phyloP scores from a whole-genome alignment of 2,797 vertebrate species.

The Silurus aristotelis region DNA sequence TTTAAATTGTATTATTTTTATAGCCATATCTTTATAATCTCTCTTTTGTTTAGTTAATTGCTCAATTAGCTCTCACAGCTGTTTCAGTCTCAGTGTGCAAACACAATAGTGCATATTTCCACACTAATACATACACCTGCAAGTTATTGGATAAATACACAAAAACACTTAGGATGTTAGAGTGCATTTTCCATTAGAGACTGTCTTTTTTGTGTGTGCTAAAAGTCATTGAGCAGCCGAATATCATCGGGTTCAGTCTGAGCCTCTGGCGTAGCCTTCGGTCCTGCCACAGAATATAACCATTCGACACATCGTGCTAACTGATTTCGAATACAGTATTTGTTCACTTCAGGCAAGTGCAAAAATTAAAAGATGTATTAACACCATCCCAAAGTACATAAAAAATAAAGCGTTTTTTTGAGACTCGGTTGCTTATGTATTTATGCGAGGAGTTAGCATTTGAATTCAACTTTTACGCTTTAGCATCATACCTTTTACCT shows the following conservation, averaged over 20 bases:
- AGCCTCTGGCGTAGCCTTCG: conserved; percentile 47
- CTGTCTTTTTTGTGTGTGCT: background rate
- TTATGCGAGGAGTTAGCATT: background rate
- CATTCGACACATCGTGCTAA: background rate
- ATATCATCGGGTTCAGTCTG: background rate
- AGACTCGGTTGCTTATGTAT: background rate
- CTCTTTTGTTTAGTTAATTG: background rate
- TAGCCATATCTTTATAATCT: background rate
- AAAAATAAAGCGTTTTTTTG: background rate
- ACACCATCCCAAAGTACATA: background rate
- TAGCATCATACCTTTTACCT: too few species aligned
- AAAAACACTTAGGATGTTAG: background rate
- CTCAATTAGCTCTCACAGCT: background rate
- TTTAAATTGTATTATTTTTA: background rate
- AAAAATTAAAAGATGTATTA: conserved; percentile 41
- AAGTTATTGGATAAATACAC: background rate
- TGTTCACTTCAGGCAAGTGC: conserved; percentile 36
- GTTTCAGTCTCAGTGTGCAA: background rate
- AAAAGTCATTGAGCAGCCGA: background rate
- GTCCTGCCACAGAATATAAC: conserved; percentile 31
- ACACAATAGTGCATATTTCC: background rate
- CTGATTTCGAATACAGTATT: conserved; percentile 33
- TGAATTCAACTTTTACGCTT: too few species aligned
- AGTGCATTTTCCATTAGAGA: background rate
- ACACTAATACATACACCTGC: background rate